Base-by-base conservation (phyloP, 2,113 vertebrate species). In the Myrmophylax atrothorax region DNA sequence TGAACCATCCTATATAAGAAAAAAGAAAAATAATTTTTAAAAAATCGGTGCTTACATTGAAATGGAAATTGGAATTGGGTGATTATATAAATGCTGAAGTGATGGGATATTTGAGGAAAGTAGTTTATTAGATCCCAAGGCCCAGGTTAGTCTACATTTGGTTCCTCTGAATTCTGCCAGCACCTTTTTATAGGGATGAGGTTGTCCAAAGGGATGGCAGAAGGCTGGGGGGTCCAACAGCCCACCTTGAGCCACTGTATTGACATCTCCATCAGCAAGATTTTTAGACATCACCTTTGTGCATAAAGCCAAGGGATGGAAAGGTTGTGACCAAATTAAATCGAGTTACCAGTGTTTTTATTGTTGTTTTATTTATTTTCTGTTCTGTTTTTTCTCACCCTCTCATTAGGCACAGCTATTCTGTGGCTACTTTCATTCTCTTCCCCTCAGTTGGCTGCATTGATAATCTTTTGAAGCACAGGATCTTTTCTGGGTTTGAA, bases 391-490 rank as follows among this genome's bases (percentile, higher is more conserved):
- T 90, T 78, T 68, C 64, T 93, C 84, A 22, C 40, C 42, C 62
- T 91, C 69, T 42, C 60, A 87, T 89, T 91, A 87, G 74, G 73
- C 77, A 84, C 87, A 75, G 91, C 66, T 53, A 18, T 76, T 59
- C 87, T n/a, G 52, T 40, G 53, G 46, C 46, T 14, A 10, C 68
- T 89, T 77, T 70, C 74, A 9, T 28, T 75, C 40, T 69, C 77
- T 87, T 77, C 81, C 69, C 20, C 24, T 84, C 40, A 40, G 49
- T 12, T n/a, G 16, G 49, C 68, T 12, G 62, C 89, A 66, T 16
- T 49, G 87, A 66, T 93, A 84, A 91, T 90, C 95, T 96, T 93
- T 66, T 25, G 75, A 92, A 93, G 79, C 52, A 37, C 26, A 8
- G 68, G 80, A 78, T 75, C 85, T 58, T 80, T 77, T 92, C 91